A percentile compares a stretch with the other conserved stretches of the same genome.
phyloP scores from a whole-genome alignment of 1,140 invertebrate species.

The Metopolophium dirhodum region DNA sequence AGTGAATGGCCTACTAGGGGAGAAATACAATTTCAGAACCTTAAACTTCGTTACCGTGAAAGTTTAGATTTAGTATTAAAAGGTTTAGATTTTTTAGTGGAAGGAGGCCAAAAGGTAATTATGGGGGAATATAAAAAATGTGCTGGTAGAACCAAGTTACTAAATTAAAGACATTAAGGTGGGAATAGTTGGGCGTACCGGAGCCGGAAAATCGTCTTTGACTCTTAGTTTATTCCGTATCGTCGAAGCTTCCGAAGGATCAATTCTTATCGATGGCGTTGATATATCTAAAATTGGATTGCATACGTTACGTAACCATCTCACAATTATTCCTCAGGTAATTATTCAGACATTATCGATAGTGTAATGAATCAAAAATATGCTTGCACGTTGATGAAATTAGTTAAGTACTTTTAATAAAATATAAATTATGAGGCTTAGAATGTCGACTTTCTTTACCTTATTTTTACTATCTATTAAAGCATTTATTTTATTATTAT shows the following conservation, averaged over 20 bases:
- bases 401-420: too few species aligned
- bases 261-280: slow-evolving; percentile 89
- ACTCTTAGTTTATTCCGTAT: slow-evolving; percentile 86
- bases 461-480: too few species aligned
- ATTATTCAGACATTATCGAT: not conserved
- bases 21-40: slow-evolving; percentile 76
- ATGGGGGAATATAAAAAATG: slow-evolving; percentile 62
- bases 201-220: slow-evolving; percentile 85
- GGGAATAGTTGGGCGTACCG: slow-evolving; percentile 84
- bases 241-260: slow-evolving; percentile 82
- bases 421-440: too few species aligned
- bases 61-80: slow-evolving; percentile 84
- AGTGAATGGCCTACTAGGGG: slow-evolving; percentile 79
- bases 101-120: slow-evolving; percentile 75
- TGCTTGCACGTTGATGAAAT: too few species aligned
- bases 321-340: slow-evolving; percentile 90
- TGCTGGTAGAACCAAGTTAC: not conserved
- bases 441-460: too few species aligned
- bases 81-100: slow-evolving; percentile 73
- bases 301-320: slow-evolving; percentile 82
- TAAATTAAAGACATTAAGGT: slow-evolving; percentile 63
- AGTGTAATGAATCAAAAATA: too few species aligned
- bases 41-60: slow-evolving; percentile 80
- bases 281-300: slow-evolving; percentile 88
- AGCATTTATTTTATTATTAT: too few species aligned